Base-by-base conservation (phyloP, 2,113 vertebrate species). In the Sphaerodactylus townsendi region DNA sequence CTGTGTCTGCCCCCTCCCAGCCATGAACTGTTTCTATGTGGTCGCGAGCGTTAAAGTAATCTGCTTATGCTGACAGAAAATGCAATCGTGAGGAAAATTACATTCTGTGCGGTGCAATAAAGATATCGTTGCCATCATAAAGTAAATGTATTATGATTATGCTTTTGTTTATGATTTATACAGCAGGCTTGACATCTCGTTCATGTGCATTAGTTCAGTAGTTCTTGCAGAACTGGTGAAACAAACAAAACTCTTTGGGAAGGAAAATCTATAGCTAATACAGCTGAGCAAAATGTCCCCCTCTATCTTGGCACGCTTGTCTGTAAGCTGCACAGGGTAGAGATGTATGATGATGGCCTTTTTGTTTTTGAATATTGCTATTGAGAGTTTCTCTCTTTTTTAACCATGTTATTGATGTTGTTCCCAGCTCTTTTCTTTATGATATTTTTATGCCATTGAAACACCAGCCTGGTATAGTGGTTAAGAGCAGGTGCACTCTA, bases 41-140 rank as follows among this genome's bases (percentile, higher is more conserved):
- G 66, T 62, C 15, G 30, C 1, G 30, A 53, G n/a, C 37, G 78
- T 78, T 70, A 71, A 33, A 71, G 44, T 48, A 79, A 79, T 79
- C 68, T 64, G 53, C 65, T 85, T 85, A 72, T 64, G 21, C 76
- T 72, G 35, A 53, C 48, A 72, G 28, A 64, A 37, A 85, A 78
- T 72, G 53, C 35, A 64, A 72, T 85, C 28, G 46, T 33, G 76
- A 72, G 64, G 19, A 21, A 85, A 79, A 79, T 85, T 78, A 37
- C 53, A 79, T 79, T 79, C 39, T 23, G 50, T 23, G 48, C 71
- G 79, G 35, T 64, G 25, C 53, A 72, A 71, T 53, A 46, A 78
- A 70, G 10, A 62, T 64, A 37, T 53, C 53, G 30, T 21, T 59
- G 28, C 74, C 30, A 19, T 72, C 83, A 79, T 82, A 82, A 82